Conservation (phyloP, 2,113 vertebrate genomes). For the Petrocephalus microphthalmus region DNA sequence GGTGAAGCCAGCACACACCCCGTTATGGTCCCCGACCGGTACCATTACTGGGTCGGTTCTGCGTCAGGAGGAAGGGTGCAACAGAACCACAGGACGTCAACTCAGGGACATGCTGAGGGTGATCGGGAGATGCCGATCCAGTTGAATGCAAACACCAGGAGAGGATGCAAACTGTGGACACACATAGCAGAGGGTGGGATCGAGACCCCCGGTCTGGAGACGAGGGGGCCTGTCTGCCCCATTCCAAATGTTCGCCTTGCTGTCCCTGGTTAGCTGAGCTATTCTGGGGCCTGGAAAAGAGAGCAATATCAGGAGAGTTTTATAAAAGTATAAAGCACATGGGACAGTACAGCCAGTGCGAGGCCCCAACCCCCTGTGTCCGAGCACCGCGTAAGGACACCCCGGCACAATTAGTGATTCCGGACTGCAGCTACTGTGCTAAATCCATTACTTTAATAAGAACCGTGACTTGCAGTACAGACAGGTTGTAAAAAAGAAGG, state of each 20-base stretch:
- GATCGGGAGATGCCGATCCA: neutral
- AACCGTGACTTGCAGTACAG: conserved; percentile 8
- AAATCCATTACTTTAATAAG: conserved; percentile 28
- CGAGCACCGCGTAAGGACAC: neutral
- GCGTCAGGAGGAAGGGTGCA: neutral
- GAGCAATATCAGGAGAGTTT: neutral
- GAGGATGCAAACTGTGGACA: neutral
- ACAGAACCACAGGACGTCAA: neutral
- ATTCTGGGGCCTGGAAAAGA: neutral
- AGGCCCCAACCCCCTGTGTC: neutral
- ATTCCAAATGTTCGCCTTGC: neutral
- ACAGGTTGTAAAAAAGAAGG: conserved; percentile 6
- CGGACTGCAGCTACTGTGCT: conserved; percentile 17
- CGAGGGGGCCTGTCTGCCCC: neutral
- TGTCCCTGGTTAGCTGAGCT: neutral
- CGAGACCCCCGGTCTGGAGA: neutral
- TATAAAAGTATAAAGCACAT: neutral
- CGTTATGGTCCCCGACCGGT: conserved; percentile 36
- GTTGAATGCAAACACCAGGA: neutral
- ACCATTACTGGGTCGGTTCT: neutral
- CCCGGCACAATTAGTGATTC: neutral
- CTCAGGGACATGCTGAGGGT: neutral
- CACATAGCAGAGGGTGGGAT: neutral
- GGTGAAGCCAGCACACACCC: conserved; percentile 36
- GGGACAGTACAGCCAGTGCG: neutral